Evolutionary conservation across 2,113 vertebrate genomes (phyloP), one percentile per base, ranked within the genome.

Genomic region (Grallaria varia): DNA sequence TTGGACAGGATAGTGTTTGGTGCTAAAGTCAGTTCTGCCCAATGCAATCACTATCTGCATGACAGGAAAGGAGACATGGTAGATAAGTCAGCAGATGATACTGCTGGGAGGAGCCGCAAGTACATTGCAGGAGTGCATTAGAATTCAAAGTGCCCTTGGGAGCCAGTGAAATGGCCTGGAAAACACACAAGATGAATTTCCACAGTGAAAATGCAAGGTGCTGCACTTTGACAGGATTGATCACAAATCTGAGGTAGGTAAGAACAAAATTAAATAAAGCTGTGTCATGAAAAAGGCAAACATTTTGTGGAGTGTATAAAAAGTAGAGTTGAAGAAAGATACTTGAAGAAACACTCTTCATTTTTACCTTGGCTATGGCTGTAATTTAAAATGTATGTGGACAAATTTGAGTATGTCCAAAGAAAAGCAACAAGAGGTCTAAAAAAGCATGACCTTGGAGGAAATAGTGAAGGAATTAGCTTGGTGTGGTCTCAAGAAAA

Each of bases 401-500:
- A 86, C 72, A 94, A 88, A 86, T 81, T 75, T 81, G 76, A 90
- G 60, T 80, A 74, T 56, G 56, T 84, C 93, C 60, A 75, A 93
- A 81, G 69, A 59, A 95, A 96, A 95, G 60, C 17, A 95, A 74
- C 27, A 75, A 84, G 64, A 92, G 64, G 89, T 93, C 94, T 93
- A 49, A 96, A 89, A 92, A 93, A 78, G 47, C 68, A 59, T 89
- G 94, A 96, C 86, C 93, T 81, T 91, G 64, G 68, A 95, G 93
- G 91, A 95, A 96, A 93, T 39, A 75, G 56, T 55, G 83, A 68
- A 81, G 42, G 52, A 92, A 89, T 89, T 89, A 89, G 35, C 44
- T 77, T 92, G 56, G 86, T 93, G 68, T 93, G 80, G 89, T 95
- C 86, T 92, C 84, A 93, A 87, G 80, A 84, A 93, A 95, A 95